Base-by-base conservation (phyloP, 2,797 vertebrate species). In the Arrhamphus sclerolepis region DNA sequence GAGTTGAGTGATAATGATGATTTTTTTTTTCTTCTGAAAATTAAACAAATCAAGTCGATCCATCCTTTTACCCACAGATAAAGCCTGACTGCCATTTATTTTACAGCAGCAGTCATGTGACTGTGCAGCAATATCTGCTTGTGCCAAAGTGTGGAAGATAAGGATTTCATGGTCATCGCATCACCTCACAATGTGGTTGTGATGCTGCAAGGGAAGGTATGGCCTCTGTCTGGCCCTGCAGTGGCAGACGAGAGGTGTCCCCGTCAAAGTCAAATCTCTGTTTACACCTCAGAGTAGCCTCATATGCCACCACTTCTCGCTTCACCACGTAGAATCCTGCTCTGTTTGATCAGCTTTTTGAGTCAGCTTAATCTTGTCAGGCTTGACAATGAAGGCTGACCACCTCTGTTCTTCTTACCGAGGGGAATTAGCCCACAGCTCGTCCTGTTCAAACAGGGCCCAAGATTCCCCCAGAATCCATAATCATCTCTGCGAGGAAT, bases 361-460 rank as follows among this genome's bases (percentile, higher is more conserved):
- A 88, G 80, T 76, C 54, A 66, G 85, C 84, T 88, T 92, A 92
- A 91, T 91, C 91, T 91, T 88, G 90, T 92, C 90, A 89, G 82
- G 70, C 80, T 74, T 86, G 81, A 91, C 90, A 92, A 92, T 90
- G 83, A 89, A 59, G 75, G 76, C 82, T 88, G 83, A 90, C 89
- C 87, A 85, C 76, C 75, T 90, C 88, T 88, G 83, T 93, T 92
- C 90, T 87, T 84, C 87, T 80, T 64, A 66, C 85, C 64, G 5
- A n/a, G 66, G 18, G 54, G 75, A 88, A 87, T 87, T 78, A 64
- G 84, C 83, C 89, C 83, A 72, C 77, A 78, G 88, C 89, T 84
- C 56, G 19, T 54, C 64, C 84, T 82, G 84, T 91, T 91, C 88
- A 90, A 89, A 87, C 73, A 74, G 71, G 58, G 63, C 20, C 75